A percentile compares a stretch with the other conserved stretches of the same genome.
Evolutionary conservation across 2,113 vertebrate genomes (phyloP).

Genomic region (Eulemur rufifrons): DNA sequence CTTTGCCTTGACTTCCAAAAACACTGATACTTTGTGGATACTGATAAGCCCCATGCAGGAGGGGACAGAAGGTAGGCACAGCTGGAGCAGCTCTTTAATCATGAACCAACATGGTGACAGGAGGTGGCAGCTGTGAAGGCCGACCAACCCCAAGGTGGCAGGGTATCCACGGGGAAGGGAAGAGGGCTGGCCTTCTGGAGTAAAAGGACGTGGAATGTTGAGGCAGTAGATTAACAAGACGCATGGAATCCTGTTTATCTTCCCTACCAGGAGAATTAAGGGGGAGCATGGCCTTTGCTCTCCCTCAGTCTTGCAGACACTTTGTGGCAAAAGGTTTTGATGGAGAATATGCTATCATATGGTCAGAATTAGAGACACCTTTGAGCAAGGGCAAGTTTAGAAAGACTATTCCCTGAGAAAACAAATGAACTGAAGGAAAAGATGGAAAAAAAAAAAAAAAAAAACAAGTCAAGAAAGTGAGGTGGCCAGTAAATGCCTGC

Average conservation of each 20-base stretch:
- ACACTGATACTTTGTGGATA: not conserved
- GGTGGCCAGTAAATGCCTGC: not conserved
- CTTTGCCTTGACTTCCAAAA: conserved; percentile 8
- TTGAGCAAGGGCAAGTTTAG: not conserved
- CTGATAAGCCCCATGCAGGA: not conserved
- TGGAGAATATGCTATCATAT: not conserved
- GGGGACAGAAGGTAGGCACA: not conserved
- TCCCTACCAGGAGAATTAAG: not conserved
- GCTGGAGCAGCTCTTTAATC: conserved; percentile 33
- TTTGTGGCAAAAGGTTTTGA: not conserved
- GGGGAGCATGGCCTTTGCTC: not conserved
- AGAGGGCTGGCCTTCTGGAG: not conserved
- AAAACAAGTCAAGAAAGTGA: not conserved
- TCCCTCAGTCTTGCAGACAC: not conserved
- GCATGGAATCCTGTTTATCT: not conserved
- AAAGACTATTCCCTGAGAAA: not conserved
- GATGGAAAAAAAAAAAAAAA: not conserved
- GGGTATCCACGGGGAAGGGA: not conserved
- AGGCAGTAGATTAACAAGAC: not conserved
- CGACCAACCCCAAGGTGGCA: not conserved
- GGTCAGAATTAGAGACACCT: not conserved
- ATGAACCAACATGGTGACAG: not conserved
- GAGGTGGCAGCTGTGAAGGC: not conserved
- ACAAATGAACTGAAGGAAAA: not conserved
- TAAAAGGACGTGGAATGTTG: not conserved